A percentile compares a stretch with the other conserved stretches of the same genome.
These are phyloP conservation scores for Tetragonula carbonaria DNA, from an alignment of 2,888 invertebrate genomes.

Conservation along the genomic window DNA sequence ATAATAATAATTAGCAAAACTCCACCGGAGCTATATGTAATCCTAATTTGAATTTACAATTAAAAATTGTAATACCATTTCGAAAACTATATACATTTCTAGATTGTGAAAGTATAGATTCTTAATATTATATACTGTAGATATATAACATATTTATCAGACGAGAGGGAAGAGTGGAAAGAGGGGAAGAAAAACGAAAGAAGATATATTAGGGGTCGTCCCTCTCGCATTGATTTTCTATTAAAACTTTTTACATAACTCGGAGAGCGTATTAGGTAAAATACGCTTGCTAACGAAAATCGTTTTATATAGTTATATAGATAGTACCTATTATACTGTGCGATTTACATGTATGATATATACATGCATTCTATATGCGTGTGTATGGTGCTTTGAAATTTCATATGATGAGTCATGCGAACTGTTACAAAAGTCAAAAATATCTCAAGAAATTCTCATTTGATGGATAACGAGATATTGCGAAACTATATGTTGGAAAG, in stretches of 20 bases:
- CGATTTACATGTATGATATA: constrained; percentile 9
- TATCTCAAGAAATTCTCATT: neutral
- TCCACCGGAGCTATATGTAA: neutral
- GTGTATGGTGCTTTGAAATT: constrained; percentile 59
- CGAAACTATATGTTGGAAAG: neutral
- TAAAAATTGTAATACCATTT: constrained; percentile 31
- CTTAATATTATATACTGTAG: constrained; percentile 13
- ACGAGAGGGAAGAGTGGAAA: neutral
- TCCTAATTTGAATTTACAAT: constrained; percentile 37
- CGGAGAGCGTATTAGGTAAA: neutral
- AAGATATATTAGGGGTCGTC: neutral
- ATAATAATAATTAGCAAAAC: constrained; percentile 8
- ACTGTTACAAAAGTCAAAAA: neutral
- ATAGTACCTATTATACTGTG: neutral
- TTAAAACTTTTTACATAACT: constrained; percentile 59
- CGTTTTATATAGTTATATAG: constrained; percentile 15
- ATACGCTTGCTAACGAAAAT: constrained; percentile 7
- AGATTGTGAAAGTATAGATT: constrained; percentile 30
- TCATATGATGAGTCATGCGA: neutral
- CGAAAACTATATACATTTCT: constrained; percentile 42
- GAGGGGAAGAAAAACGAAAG: neutral
- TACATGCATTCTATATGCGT: neutral
- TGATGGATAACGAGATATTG: neutral
- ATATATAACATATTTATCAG: neutral
- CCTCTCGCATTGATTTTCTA: constrained; percentile 53